Conservation (phyloP, 35 echinoderm and acorn worm genomes). For the Apostichopus californicus region DNA sequence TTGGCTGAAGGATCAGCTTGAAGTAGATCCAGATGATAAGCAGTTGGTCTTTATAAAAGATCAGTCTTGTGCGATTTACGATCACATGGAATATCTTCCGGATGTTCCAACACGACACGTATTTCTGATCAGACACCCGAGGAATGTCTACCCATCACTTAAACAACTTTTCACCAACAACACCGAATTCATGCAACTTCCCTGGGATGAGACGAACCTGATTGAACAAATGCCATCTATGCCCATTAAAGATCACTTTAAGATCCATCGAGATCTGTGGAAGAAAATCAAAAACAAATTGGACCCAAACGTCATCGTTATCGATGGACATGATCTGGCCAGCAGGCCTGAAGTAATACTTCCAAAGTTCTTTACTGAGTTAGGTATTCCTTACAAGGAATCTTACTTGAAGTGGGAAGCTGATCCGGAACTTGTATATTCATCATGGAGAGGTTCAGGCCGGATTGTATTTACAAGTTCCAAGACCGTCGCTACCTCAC, state of each 20-base stretch:
- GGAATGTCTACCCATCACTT: neutral
- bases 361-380: too few relatives aligned
- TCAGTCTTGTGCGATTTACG: neutral
- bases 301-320: too few relatives aligned
- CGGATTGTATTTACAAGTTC: neutral
- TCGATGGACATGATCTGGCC: neutral
- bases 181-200: neutral
- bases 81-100: neutral
- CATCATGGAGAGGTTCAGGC: neutral
- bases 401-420: conserved; percentile 16
- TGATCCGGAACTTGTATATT: conserved; percentile 1
- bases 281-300: neutral
- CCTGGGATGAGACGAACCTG: neutral
- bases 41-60: conserved; percentile 4
- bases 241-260: neutral
- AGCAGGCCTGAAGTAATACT: neutral
- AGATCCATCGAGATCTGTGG: conserved; percentile 6
- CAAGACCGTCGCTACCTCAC: neutral
- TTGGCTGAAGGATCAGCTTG: neutral
- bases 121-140: conserved; percentile 1
- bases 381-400: too few relatives aligned
- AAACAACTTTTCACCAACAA: neutral
- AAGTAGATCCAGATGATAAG: neutral
- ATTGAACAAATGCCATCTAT: neutral
- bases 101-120: neutral